These are phyloP conservation scores for Eudyptes chrysolophus DNA, from an alignment of 2,113 vertebrate species.

Conservation along the genomic window DNA sequence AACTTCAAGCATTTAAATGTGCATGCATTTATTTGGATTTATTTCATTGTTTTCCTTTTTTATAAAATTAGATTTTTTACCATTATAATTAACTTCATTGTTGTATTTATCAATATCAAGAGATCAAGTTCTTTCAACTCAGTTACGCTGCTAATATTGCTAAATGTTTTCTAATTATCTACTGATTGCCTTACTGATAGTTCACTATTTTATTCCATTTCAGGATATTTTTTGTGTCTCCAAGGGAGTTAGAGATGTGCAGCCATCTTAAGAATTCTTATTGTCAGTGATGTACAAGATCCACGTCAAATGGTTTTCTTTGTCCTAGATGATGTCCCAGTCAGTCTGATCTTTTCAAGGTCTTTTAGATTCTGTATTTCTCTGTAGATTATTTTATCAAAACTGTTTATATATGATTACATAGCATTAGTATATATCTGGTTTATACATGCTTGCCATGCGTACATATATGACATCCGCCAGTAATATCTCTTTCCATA, in stretches of 20 bases:
- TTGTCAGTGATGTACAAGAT: not conserved
- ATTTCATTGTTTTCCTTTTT: not conserved
- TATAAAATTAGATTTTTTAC: not conserved
- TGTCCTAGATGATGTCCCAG: not conserved
- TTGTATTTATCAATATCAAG: not conserved
- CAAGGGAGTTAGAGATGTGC: not conserved
- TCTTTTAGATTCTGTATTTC: not conserved
- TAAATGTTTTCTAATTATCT: constrained; percentile 15
- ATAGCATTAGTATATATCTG: not conserved
- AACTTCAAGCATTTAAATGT: not conserved
- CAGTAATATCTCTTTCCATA: not conserved
- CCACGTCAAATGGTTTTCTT: not conserved
- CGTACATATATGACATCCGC: not conserved
- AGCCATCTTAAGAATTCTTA: not conserved
- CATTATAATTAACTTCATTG: not conserved
- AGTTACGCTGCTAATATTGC: not conserved
- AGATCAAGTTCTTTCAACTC: not conserved
- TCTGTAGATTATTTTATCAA: not conserved
- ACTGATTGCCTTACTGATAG: not conserved
- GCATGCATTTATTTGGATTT: not conserved
- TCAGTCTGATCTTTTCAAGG: not conserved
- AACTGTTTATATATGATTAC: not conserved
- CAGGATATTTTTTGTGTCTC: not conserved
- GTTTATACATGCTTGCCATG: not conserved
- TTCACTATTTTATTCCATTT: not conserved